Evolutionary conservation across 2,113 vertebrate species (phyloP), one percentile per base, ranked within the genome.

Genomic region (Dicentrarchus labrax): DNA sequence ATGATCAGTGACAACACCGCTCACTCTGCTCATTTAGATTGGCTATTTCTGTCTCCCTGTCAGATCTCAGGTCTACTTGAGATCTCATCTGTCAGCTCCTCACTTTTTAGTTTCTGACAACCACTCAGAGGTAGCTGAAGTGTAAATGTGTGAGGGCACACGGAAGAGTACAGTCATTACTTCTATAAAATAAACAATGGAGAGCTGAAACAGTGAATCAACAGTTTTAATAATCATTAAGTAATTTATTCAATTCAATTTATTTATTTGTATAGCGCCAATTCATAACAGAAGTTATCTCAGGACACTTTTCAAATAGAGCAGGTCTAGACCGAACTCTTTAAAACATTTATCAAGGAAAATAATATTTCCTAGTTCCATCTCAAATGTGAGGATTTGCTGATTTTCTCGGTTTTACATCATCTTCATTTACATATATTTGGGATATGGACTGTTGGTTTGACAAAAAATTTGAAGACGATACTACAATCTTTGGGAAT

Each of bases 41-140:
- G 4, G 50, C 74, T 88, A 76, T 84, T 90, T 82, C 78, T 76
- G 84, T 81, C 79, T 88, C 38, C 48, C 64, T 38, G 51, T 82
- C 82, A 77, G 61, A 77, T 62, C 74, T 69, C 45, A 68, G 72
- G 50, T 84, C 68, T 67, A 56, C 53, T 61, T n/a, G 15, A 72
- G 65, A 41, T 48, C 62, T 83, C 53, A 43, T 82, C 73, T 77
- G 53, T 71, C 81, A 72, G 56, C 59, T 62, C 48, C 56, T 73
- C 13, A 0, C 10, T 51, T 73, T 48, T 66, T 24, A 60, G 66
- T 72, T 74, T 84, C 81, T 78, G 78, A 84, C 70, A 88, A 61
- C 16, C 39, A 51, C 47, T 70, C 59, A 82, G n/a, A 64, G 51
- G 50, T 36, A 68, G 45, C 15, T 41, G 47, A 53, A n/a, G 15